These are phyloP conservation scores for Uloborus diversus DNA, from an alignment of 1,140 invertebrate species.

Conservation along the genomic window DNA sequence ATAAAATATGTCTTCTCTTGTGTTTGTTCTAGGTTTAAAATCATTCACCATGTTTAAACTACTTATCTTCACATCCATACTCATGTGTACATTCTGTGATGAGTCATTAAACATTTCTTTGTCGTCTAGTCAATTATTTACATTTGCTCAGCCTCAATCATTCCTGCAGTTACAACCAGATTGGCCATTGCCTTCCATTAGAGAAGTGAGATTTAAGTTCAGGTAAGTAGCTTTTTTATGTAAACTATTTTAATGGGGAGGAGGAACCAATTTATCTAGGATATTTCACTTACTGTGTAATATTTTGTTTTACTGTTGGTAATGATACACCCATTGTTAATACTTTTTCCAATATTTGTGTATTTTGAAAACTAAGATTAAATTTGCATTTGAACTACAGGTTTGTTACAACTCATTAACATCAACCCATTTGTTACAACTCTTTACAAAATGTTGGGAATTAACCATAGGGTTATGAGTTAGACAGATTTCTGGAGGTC, in stretches of 20 bases:
- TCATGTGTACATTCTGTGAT: not conserved
- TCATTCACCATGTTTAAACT: conserved; percentile 17
- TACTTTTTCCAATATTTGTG: not conserved
- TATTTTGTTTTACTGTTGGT: too few relatives aligned
- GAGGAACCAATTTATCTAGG: too few relatives aligned
- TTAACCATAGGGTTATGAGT: too few relatives aligned
- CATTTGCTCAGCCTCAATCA: conserved; percentile 55
- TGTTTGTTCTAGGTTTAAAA: too few relatives aligned
- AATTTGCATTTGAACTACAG: not conserved
- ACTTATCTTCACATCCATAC: conserved; percentile 9
- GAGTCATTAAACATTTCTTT: not conserved
- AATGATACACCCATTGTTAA: too few relatives aligned
- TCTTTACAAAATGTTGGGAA: too few relatives aligned
- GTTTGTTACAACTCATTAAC: too few relatives aligned
- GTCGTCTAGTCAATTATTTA: conserved; percentile 53
- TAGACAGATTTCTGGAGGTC: too few relatives aligned
- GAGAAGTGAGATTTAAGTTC: conserved; percentile 64
- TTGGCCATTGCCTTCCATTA: conserved; percentile 62
- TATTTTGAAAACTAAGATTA: not conserved
- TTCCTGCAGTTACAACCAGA: conserved; percentile 50
- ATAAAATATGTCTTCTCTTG: too few relatives aligned
- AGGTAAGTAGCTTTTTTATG: conserved; percentile 60
- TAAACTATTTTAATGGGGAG: too few relatives aligned
- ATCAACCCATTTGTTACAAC: too few relatives aligned
- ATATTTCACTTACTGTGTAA: too few relatives aligned